phyloP scores from a whole-genome alignment of 2,797 vertebrate species.

The Chrysocyon brachyurus region DNA sequence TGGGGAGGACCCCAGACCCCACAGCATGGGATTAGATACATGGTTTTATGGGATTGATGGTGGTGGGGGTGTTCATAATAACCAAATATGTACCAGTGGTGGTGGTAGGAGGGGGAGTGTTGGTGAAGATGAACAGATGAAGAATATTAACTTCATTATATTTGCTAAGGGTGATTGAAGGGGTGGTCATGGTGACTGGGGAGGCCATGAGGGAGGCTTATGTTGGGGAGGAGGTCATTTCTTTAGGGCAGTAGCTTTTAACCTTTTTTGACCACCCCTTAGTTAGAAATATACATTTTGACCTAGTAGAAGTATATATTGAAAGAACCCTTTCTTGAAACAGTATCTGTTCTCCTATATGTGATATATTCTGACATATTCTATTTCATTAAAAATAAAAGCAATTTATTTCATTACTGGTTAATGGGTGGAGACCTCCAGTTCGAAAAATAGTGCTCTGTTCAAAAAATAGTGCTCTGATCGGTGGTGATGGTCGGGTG shows the following conservation, averaged over 20 bases:
- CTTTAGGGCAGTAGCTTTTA: conserved; percentile 7
- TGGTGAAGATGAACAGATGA: not conserved
- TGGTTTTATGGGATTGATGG: not conserved
- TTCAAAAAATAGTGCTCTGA: not conserved
- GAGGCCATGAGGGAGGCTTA: not conserved
- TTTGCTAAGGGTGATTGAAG: not conserved
- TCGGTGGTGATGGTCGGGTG: not conserved
- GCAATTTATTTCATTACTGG: conserved; percentile 46
- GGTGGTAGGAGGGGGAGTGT: not conserved
- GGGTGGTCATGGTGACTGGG: not conserved
- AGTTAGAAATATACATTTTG: conserved; percentile 12
- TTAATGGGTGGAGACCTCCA: not conserved
- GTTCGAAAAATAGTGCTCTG: conserved; percentile 4
- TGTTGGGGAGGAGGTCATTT: not conserved
- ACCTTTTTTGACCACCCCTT: not conserved
- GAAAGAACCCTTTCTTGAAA: conserved; percentile 54
- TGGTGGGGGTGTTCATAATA: not conserved
- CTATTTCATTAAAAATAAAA: conserved; percentile 60
- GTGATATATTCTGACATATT: conserved; percentile 7
- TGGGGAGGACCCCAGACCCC: not conserved
- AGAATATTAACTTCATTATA: not conserved
- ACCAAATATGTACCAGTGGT: not conserved
- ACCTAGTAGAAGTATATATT: not conserved
- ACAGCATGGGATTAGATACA: not conserved
- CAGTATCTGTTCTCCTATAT: not conserved